phyloP scores from a whole-genome alignment of 2,888 invertebrate genomes.

The Ophonus ardosiacus region DNA sequence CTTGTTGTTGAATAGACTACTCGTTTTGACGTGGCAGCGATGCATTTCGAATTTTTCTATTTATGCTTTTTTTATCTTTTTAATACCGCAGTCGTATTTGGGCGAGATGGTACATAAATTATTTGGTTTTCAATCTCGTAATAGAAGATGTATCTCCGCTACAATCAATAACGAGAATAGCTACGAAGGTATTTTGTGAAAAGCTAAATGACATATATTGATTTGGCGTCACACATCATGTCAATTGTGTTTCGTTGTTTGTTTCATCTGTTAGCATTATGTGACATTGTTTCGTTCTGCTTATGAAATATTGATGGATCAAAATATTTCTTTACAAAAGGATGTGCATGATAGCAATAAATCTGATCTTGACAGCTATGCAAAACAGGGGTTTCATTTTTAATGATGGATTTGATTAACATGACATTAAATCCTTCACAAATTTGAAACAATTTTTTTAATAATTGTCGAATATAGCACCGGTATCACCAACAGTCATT shows the following conservation, averaged over 20 bases:
- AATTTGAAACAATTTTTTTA: neutral
- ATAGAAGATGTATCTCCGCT: slow-evolving; percentile 26
- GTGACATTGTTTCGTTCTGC: slow-evolving; percentile 42
- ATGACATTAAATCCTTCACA: neutral
- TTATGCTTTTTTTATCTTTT: neutral
- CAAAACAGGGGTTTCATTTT: neutral
- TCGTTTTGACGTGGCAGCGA: neutral
- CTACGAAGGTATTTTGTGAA: slow-evolving; percentile 32
- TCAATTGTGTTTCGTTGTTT: slow-evolving; percentile 49
- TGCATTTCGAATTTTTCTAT: neutral
- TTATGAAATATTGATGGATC: slow-evolving; percentile 45
- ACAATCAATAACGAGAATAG: slow-evolving; percentile 24
- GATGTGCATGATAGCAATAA: slow-evolving; percentile 18
- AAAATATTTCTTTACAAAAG: slow-evolving; percentile 25
- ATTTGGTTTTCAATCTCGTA: slow-evolving; percentile 38
- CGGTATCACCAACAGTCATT: too few species aligned
- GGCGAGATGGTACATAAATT: slow-evolving; percentile 15
- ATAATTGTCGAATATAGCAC: too few species aligned
- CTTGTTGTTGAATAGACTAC: too few species aligned
- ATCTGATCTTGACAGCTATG: slow-evolving; percentile 16
- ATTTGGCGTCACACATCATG: slow-evolving; percentile 55
- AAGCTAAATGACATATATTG: slow-evolving; percentile 46
- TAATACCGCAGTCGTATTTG: neutral
- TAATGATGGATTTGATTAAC: neutral
- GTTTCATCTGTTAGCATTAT: slow-evolving; percentile 54